Base-by-base conservation (phyloP, 2,888 invertebrate species). In the Thereva unica region DNA sequence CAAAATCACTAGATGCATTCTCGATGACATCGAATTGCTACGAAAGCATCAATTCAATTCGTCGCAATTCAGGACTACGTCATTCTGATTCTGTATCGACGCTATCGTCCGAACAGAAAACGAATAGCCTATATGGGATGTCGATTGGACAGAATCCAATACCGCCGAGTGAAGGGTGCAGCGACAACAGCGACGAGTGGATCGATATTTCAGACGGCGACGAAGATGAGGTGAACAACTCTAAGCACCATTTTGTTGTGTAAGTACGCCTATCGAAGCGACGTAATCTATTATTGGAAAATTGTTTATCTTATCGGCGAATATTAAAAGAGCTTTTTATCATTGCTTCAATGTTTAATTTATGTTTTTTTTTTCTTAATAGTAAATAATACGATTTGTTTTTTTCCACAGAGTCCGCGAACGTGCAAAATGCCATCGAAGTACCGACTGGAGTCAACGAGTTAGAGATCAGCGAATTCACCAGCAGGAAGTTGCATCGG, bases 401-500 rank as follows among this genome's bases (percentile, higher is more conserved):
- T 67, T 64, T 68, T 34, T 41, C 75, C 76, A 4, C 70, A 81
- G 80, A 55, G 78, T 80, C 5, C 76, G 80, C 55, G 79, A 80
- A 72, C 76, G 79, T 56, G 75, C 75, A 12, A 81, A 79, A 71
- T 73, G 73, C 41, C 78, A 80, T 72, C 78, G 78, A 53, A 80
- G 78, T 72, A 80, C 80, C 4, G 79, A 80, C 72, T 81, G 80
- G 80, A 80, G 79, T 45, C 79, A 77, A 69, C 76, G 78, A 69
- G 78, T 81, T 49, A 74, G 80, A 71, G 80, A 80, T 71, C 78
- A 78, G 74, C 76, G 80, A 72, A 75, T 76, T 69, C 76, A 78
- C 70, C 76, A 78, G 69, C 78, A 78, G 71, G 73, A 76, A 2
- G 74, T 23, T 2, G 23, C 23, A 23, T 23, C 75, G 45, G 78